Base-by-base conservation (phyloP, 2,797 vertebrate species). In the Sorex maritimensis region DNA sequence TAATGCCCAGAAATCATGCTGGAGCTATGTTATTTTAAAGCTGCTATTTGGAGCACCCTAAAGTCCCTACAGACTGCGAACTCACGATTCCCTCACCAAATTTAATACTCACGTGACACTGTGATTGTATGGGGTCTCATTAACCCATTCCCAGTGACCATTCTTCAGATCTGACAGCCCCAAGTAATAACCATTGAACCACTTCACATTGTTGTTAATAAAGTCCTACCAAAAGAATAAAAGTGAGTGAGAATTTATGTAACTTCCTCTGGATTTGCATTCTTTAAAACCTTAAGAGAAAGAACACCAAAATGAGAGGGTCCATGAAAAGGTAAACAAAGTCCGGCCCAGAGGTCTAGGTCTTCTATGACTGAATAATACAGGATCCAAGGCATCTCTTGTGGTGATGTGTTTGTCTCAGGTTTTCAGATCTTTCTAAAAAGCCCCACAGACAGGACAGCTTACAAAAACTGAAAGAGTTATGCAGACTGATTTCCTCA, bases 81-180 rank as follows among this genome's bases (percentile, higher is more conserved):
- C 63, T 12, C 26, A 38, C 15, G 21, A 5, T 24, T 78, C 49
- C 10, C 49, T 52, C 11, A 52, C 13, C 58, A 17, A 80, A 74
- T 71, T 71, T 28, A 52, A 1, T 92, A 96, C 96, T 97, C 88
- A 97, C 95, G 19, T n/a, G 63, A 7, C 26, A 78, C 1, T 96
- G 52, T 30, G 0, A 1, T 94, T 91, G 78, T 94, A 96, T 6
- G 92, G 89, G 15, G 92, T 92, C 26, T 73, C 41, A 83, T 96
- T 94, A 41, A 96, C 34, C 95, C 95, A 96, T 11, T 65, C 91
- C 95, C 95, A 97, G 1, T 23, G 63, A 30, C 17, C 0, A 2
- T 19, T 28, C 23, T 81, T 86, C 63, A 65, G 63, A 30, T 93
- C 83, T 28, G 44, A 91, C 24, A 97, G 86, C 0, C 96, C 96